Base-by-base conservation (phyloP, 2,888 invertebrate species). In the Rotaria macrura region DNA sequence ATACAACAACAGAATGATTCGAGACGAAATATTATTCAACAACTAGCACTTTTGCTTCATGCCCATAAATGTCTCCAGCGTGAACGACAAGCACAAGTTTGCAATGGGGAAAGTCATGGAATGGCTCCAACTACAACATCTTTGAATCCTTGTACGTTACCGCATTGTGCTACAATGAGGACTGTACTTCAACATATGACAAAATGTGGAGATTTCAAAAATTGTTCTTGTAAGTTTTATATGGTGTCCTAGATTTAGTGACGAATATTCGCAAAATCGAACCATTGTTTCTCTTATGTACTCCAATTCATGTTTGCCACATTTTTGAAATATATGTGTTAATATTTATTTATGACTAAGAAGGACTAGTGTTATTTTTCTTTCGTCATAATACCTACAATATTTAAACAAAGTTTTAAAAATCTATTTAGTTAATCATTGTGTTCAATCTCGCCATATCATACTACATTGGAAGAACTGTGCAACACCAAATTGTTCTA, bases 401-500 rank as follows among this genome's bases (percentile, higher is more conserved):
- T n/a, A n/a, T n/a, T n/a, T n/a, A n/a, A n/a, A n/a, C n/a, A n/a
- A n/a, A n/a, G n/a, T n/a, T n/a, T n/a, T n/a, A n/a, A n/a, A n/a
- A 43, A 9, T 79, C 23, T 43, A n/a, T 43, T 43, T 79, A 79
- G 79, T 79, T 79, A 43, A 79, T 79, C 99, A 99, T 90, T 99
- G 99, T 92, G 97, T 97, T 87, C 97, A 97, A 38, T 98, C 98
- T 23, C 93, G 98, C 88, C 99, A 99, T 92, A 99, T 99, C 87
- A 96, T 99, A 88, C 95, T 95, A 87, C 99, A 99, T 91, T 99
- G 99, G 96, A 99, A 97, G 92, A 96, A 97, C 90, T 99, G 99
- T 91, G 94, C 94, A 86, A 93, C 96, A 87, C 93, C 93, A 88
- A 98, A 98, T 92, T 99, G 99, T 92, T 97, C 97, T 12, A 97